phyloP scores from a whole-genome alignment of 2,113 vertebrate species.

The Daboia siamensis region DNA sequence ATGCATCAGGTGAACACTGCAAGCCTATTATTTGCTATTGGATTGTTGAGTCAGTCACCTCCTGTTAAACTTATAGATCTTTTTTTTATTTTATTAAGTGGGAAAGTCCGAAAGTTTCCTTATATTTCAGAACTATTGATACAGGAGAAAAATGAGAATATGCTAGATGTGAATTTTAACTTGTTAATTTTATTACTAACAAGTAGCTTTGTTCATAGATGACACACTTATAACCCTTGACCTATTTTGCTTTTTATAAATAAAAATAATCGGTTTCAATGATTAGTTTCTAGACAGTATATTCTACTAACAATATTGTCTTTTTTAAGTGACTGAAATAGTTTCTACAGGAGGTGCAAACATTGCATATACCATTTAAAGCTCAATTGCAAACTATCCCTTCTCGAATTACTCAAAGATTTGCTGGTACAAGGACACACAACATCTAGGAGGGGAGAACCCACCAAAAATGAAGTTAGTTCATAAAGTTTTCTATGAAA shows the following conservation, averaged over 20 bases:
- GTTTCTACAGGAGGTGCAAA: constrained; percentile 21
- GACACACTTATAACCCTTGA: constrained; percentile 13
- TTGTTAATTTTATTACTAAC: constrained; percentile 2
- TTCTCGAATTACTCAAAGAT: background rate
- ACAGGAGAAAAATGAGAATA: constrained; percentile 16
- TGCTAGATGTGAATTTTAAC: background rate
- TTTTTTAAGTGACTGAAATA: constrained; percentile 21
- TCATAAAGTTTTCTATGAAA: background rate
- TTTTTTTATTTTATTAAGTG: background rate
- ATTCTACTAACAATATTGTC: background rate
- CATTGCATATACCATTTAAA: background rate
- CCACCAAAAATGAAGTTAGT: background rate
- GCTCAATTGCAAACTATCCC: background rate
- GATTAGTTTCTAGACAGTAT: background rate
- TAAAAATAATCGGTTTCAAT: background rate
- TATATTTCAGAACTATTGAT: background rate
- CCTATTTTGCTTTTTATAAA: background rate
- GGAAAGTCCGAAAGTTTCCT: constrained; percentile 1
- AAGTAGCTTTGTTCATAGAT: constrained; percentile 11
- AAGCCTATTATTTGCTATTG: background rate
- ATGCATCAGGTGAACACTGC: background rate
- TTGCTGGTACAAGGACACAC: background rate
- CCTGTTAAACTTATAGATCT: constrained; percentile 5
- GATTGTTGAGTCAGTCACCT: constrained; percentile 7
- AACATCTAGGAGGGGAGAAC: background rate